These are phyloP conservation scores for Drosophila albomicans DNA, from an alignment of 1,140 invertebrate species.

Conservation along the genomic window DNA sequence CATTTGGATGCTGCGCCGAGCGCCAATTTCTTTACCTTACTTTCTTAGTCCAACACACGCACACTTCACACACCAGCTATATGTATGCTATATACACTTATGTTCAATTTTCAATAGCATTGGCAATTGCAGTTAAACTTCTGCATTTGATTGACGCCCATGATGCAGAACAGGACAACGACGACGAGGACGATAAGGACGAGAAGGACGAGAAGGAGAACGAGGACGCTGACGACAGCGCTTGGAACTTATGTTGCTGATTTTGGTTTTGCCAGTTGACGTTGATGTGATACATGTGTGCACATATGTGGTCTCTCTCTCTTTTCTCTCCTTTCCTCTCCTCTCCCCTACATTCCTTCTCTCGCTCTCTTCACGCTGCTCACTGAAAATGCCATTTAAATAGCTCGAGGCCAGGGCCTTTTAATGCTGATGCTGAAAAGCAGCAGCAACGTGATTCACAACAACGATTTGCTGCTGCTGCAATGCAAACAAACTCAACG, in stretches of 20 bases:
- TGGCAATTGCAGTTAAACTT: slow-evolving; percentile 49
- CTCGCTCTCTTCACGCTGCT: neutral
- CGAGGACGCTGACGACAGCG: slow-evolving; percentile 27
- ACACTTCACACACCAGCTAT: neutral
- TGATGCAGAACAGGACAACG: slow-evolving; percentile 20
- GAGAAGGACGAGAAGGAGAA: neutral
- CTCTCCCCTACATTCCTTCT: neutral
- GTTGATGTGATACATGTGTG: slow-evolving; percentile 35
- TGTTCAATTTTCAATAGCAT: slow-evolving; percentile 36
- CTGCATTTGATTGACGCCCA: slow-evolving; percentile 59
- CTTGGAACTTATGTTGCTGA: slow-evolving; percentile 39
- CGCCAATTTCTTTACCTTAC: slow-evolving; percentile 31
- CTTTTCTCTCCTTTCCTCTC: neutral
- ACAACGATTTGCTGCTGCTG: slow-evolving; percentile 1
- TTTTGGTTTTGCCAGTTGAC: slow-evolving; percentile 45
- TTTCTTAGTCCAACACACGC: slow-evolving; percentile 26
- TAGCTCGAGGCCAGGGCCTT: slow-evolving; percentile 30
- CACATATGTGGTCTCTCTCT: neutral
- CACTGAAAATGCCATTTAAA: slow-evolving; percentile 42
- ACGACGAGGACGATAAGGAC: neutral
- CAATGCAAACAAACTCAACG: neutral
- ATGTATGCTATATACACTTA: slow-evolving; percentile 2
- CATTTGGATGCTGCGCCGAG: slow-evolving; percentile 20
- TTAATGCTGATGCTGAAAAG: slow-evolving; percentile 39
- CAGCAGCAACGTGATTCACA: slow-evolving; percentile 14